Evolutionary conservation across 2,797 vertebrate species (phyloP).

Genomic region (Acanthurus tractus): DNA sequence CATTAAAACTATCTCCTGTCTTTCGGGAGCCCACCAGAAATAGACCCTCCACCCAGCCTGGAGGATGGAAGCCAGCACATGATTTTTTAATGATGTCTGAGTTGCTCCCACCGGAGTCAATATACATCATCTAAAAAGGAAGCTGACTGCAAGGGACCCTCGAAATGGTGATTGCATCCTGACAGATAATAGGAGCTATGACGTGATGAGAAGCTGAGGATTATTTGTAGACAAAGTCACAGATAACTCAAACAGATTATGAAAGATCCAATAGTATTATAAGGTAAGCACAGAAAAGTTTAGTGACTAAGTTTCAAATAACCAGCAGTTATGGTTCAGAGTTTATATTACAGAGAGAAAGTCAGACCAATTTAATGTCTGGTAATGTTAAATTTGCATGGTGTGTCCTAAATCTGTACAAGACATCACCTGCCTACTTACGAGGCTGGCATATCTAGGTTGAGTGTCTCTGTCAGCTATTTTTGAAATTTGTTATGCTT

Average conservation of each 20-base stretch:
- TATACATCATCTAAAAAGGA: constrained; percentile 59
- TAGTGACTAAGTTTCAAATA: constrained; percentile 20
- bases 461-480: constrained; percentile 74
- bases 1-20: constrained; percentile 72
- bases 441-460: constrained; percentile 59
- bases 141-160: constrained; percentile 44
- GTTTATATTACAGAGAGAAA: constrained; percentile 12
- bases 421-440: constrained; percentile 65
- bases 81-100: constrained; percentile 77
- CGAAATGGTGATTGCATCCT: constrained; percentile 24
- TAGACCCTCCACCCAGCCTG: constrained; percentile 59
- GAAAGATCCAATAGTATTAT: constrained; percentile 7
- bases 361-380: constrained; percentile 58
- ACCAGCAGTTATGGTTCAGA: constrained; percentile 1
- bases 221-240: constrained; percentile 35
- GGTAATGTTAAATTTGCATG: constrained; percentile 49
- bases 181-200: constrained; percentile 46
- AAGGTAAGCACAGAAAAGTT: constrained; percentile 21
- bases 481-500: constrained; percentile 65
- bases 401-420: constrained; percentile 62
- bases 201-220: constrained; percentile 31
- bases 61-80: constrained; percentile 53
- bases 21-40: constrained; percentile 66
- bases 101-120: constrained; percentile 66
- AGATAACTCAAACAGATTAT: constrained; percentile 13